Evolutionary conservation across 2,113 vertebrate genomes (phyloP).

Genomic region (Falco punctatus): DNA sequence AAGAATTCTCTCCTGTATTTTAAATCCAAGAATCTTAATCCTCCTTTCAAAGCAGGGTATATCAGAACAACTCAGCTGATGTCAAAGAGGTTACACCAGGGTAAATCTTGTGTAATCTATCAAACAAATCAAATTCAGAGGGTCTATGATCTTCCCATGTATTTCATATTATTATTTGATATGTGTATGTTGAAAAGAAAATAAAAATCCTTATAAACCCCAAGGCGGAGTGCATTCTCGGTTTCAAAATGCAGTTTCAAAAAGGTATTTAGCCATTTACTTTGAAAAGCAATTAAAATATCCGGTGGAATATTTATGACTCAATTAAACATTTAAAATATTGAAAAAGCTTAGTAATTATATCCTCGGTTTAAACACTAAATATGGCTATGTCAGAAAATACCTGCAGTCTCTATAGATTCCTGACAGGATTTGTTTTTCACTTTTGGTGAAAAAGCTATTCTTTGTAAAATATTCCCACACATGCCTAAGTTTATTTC

Average conservation of each 20-base stretch:
- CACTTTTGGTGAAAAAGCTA: slow-evolving; percentile 75
- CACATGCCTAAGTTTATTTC: slow-evolving; percentile 83
- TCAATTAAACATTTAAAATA: slow-evolving; percentile 61
- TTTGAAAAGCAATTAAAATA: slow-evolving; percentile 49
- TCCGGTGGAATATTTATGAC: slow-evolving; percentile 45
- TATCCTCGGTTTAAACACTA: slow-evolving; percentile 53
- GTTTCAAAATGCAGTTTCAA: slow-evolving; percentile 7
- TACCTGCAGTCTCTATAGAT: slow-evolving; percentile 65
- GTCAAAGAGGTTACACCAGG: background rate
- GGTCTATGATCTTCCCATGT: background rate
- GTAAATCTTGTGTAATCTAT: background rate
- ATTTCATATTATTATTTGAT: background rate
- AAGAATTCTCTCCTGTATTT: slow-evolving; percentile 36
- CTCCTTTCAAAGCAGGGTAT: slow-evolving; percentile 16
- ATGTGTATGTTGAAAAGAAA: background rate
- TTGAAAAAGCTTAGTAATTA: slow-evolving; percentile 40
- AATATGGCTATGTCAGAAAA: slow-evolving; percentile 53
- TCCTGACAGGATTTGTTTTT: slow-evolving; percentile 75
- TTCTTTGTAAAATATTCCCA: slow-evolving; percentile 85
- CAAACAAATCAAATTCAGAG: background rate
- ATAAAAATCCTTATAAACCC: background rate
- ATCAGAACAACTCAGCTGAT: slow-evolving; percentile 17
- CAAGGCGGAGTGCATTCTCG: background rate
- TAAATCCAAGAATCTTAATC: slow-evolving; percentile 51
- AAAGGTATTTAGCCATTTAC: slow-evolving; percentile 19